These are phyloP conservation scores for Semicossyphus pulcher DNA, from an alignment of 2,113 vertebrate genomes.

Conservation along the genomic window DNA sequence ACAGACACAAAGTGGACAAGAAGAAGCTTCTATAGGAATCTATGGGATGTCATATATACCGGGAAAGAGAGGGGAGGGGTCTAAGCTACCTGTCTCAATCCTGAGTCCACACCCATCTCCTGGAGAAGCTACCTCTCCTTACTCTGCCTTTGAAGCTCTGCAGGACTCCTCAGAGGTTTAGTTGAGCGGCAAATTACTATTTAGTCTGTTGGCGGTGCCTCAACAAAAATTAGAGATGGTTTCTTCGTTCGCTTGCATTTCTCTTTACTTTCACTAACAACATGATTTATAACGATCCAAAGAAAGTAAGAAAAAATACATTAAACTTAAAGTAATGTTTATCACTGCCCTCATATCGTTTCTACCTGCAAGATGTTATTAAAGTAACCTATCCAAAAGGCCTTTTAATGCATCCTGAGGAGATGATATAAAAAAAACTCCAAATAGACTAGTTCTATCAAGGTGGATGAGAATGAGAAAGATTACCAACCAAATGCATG, in stretches of 20 bases:
- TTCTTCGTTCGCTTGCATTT: background rate
- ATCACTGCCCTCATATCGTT: background rate
- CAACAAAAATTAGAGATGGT: background rate
- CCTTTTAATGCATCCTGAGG: background rate
- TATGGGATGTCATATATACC: constrained; percentile 92
- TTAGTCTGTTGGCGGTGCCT: background rate
- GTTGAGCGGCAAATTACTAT: background rate
- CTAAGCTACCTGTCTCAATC: constrained; percentile 95
- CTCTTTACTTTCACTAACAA: background rate
- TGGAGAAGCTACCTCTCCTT: constrained; percentile 81
- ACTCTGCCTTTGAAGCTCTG: constrained; percentile 88
- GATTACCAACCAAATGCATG: background rate
- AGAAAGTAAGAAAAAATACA: background rate
- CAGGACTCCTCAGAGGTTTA: constrained; percentile 48
- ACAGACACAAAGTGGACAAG: constrained; percentile 84
- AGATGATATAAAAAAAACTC: background rate
- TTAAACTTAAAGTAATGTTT: background rate
- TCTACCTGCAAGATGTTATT: background rate
- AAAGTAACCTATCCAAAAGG: background rate
- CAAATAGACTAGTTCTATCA: background rate
- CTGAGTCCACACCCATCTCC: constrained; percentile 88
- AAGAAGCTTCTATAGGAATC: constrained; percentile 90
- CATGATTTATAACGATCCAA: background rate
- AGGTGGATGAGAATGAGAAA: background rate
- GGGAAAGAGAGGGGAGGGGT: constrained; percentile 88